A percentile compares a stretch with the other conserved stretches of the same genome.
Conservation (phyloP, 1,140 invertebrate genomes). For the Danaus melanippus region DNA sequence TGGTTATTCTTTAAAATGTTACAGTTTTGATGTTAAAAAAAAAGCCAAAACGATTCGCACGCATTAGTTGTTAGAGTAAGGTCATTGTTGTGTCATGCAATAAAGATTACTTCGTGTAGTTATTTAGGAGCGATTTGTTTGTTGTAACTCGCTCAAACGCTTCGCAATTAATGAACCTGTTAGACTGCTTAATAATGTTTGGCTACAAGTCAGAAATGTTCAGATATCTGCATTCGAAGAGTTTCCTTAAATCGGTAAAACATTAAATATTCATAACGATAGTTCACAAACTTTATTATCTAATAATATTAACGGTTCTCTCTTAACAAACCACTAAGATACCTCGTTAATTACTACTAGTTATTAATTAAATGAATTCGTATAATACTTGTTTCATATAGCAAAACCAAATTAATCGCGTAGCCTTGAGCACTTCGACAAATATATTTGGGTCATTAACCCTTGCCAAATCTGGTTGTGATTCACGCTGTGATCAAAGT, state of each 20-base stretch:
- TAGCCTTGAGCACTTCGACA: constrained; percentile 67
- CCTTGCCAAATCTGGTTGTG: constrained; percentile 67
- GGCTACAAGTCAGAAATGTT: not conserved
- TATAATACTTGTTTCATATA: constrained; percentile 25
- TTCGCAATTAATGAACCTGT: constrained; percentile 19
- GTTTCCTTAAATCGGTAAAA: no score
- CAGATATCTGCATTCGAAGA: no score
- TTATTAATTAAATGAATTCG: no score
- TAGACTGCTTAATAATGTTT: constrained; percentile 12
- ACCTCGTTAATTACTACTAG: no score
- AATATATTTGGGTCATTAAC: constrained; percentile 69
- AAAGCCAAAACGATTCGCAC: constrained; percentile 31
- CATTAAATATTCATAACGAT: no score
- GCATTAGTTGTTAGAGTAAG: constrained; percentile 29
- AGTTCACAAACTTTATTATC: no score
- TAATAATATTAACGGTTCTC: no score
- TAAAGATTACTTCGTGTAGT: constrained; percentile 54
- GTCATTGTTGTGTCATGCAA: constrained; percentile 54
- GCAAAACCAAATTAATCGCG: constrained; percentile 50
- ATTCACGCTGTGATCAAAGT: constrained; percentile 65
- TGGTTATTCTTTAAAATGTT: no score
- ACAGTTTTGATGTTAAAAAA: constrained; percentile 23
- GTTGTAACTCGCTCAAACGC: constrained; percentile 36
- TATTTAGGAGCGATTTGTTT: constrained; percentile 58
- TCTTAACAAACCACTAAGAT: no score